phyloP scores from a whole-genome alignment of 2,888 invertebrate species.

The Actias luna region DNA sequence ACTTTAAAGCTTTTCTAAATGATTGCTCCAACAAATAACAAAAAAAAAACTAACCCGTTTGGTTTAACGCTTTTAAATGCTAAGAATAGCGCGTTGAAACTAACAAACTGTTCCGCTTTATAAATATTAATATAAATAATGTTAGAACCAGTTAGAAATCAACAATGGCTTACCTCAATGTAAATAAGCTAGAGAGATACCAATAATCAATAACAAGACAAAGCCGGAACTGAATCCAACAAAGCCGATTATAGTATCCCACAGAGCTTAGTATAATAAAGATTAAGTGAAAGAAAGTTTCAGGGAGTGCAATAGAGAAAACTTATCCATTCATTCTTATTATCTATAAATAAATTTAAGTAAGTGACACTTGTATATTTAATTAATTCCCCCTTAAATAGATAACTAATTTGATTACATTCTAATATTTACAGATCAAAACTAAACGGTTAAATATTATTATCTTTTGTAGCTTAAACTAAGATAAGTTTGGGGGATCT shows the following conservation, averaged over 20 bases:
- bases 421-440: background rate
- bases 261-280: conserved; percentile 6
- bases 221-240: conserved; percentile 14
- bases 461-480: background rate
- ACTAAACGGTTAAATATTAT: background rate
- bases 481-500: background rate
- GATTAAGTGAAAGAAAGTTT: conserved; percentile 2
- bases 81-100: too few species aligned
- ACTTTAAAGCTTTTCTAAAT: too few species aligned
- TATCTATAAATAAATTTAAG: background rate
- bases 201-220: background rate
- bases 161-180: background rate
- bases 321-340: background rate
- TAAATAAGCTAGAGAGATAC: background rate
- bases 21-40: too few species aligned
- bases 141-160: background rate
- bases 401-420: background rate
- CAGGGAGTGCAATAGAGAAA: conserved; percentile 2
- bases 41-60: too few species aligned
- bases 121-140: too few species aligned
- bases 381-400: background rate
- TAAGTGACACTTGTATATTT: background rate
- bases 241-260: conserved; percentile 16
- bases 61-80: too few species aligned
- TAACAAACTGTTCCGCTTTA: too few species aligned